These are phyloP conservation scores for Etia nguti DNA, from an alignment of 2,113 vertebrate genomes.

Conservation along the genomic window DNA sequence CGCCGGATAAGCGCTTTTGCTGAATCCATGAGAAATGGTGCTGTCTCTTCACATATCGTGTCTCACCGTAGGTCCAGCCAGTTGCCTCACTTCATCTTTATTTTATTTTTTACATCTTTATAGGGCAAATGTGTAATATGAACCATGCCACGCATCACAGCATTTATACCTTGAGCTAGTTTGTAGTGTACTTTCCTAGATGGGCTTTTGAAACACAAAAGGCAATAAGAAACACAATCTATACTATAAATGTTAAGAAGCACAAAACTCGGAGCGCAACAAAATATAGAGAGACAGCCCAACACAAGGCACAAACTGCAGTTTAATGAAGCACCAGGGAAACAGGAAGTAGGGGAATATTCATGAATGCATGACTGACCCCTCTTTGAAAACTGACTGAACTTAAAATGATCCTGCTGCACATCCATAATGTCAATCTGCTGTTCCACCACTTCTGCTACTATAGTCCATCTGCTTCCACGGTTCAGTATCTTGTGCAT, in stretches of 20 bases:
- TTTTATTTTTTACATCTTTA: neutral
- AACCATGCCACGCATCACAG: neutral
- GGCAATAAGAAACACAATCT: neutral
- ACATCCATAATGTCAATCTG: neutral
- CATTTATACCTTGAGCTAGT: neutral
- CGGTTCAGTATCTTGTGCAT: neutral
- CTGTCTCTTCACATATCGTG: neutral
- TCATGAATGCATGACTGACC: neutral
- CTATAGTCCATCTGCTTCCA: neutral
- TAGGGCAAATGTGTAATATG: neutral
- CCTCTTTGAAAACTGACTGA: neutral
- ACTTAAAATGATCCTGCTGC: neutral
- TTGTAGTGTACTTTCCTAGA: neutral
- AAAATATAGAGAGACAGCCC: neutral
- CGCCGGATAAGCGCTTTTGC: conserved; percentile 37
- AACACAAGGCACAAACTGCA: neutral
- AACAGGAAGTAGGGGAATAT: neutral
- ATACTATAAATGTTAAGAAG: neutral
- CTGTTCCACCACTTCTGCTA: neutral
- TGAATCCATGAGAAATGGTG: neutral
- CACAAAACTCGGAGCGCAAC: neutral
- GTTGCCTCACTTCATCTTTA: neutral
- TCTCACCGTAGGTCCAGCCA: neutral
- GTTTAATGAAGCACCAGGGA: neutral
- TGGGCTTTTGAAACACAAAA: neutral